Base-by-base conservation (phyloP, 2,113 vertebrate genomes). In the Bungarus multicinctus region DNA sequence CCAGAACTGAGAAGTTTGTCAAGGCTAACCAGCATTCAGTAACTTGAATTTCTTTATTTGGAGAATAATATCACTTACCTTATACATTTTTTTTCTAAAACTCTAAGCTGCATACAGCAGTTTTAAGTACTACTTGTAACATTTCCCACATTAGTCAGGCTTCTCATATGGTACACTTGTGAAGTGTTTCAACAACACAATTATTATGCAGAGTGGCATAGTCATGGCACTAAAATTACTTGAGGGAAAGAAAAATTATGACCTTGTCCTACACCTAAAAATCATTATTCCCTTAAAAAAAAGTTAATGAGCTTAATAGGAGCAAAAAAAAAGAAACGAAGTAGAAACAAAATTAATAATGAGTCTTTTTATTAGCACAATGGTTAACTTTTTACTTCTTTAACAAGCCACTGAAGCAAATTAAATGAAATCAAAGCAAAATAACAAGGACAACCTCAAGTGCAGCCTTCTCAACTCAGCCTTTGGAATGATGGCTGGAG, bases 191-290 rank as follows among this genome's bases (percentile, higher is more conserved):
- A 39, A 93, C 92, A 47, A 23, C 23, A 47, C 93, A 12, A 10
- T 18, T 93, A 60, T 85, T 69, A 0, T 43, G 91, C 55, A 12
- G 34, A 10, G 11, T 0, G 0, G 58, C 93, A 69, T 85, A 90
- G 90, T 30, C 5, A 0, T 3, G 1, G 94, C 30, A 57, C 85
- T 54, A 92, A 0, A 0, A 74, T 0, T 3, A 30, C 74, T 11
- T 52, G 14, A 3, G 27, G 74, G 69, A 64, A 91, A 95, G 92
- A 89, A 93, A 93, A 85, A 58, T 89, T 52, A 4, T 96, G 95
- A 96, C 96, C 96, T 97, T 95, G 96, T 86, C 95, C 96, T 96
- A 94, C n/a, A 96, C 96, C 96, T 92, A 87, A 96, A 95, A 96
- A 95, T 90, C 93, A 91, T 85, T 95, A 94, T 90, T 93, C 88